Evolutionary conservation across 2,888 invertebrate genomes (phyloP).

Genomic region (Morpho achilles): DNA sequence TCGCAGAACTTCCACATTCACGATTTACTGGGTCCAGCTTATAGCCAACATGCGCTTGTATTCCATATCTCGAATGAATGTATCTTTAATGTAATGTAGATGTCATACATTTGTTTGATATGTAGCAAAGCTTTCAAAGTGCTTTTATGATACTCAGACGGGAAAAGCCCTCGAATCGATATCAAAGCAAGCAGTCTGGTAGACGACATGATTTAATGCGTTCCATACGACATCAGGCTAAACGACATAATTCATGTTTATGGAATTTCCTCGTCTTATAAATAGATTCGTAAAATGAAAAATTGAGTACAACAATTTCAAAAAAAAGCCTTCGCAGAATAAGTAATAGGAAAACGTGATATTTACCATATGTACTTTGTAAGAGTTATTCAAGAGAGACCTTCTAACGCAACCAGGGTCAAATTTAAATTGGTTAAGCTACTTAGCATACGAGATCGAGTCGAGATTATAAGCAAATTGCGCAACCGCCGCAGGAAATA

Average conservation of each 20-base stretch:
- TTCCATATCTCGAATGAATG: not conserved
- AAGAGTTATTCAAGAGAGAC: not conserved
- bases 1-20: too few relatives aligned
- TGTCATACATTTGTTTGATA: too few relatives aligned
- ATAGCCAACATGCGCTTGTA: too few relatives aligned
- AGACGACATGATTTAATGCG: not conserved
- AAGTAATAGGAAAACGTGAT: not conserved
- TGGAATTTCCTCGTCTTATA: too few relatives aligned
- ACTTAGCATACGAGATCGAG: slow-evolving; percentile 10
- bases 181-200: not conserved
- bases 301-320: too few relatives aligned
- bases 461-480: slow-evolving; percentile 16
- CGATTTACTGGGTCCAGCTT: too few relatives aligned
- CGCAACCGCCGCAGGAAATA: slow-evolving; percentile 12
- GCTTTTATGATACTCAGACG: slow-evolving; percentile 2
- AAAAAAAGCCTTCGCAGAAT: too few relatives aligned
- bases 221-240: not conserved
- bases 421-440: not conserved
- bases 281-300: too few relatives aligned
- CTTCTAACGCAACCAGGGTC: slow-evolving; percentile 14
- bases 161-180: slow-evolving; percentile 11
- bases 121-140: not conserved
- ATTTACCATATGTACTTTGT: not conserved
- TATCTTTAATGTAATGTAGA: not conserved
- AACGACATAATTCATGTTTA: too few relatives aligned